Percentiles rank a stretch among this genome's conserved stretches.
These are phyloP conservation scores for Thysanoteuthis rhombus DNA, from an alignment of 2,888 invertebrate species.

Conservation along the genomic window DNA sequence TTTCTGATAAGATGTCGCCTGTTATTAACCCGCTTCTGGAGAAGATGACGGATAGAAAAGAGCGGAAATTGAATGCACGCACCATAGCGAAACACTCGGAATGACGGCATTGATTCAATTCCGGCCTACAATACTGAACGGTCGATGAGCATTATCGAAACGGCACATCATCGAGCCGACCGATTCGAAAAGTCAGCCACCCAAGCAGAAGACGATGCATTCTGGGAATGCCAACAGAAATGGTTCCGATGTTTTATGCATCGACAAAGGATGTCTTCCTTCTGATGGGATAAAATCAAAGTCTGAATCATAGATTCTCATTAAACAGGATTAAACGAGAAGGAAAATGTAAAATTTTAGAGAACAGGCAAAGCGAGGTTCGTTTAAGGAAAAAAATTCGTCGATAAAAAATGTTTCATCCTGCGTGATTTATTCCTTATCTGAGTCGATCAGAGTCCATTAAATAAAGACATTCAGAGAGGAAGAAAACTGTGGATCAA, in stretches of 20 bases:
- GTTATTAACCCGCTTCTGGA: background rate
- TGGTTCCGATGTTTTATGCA: background rate
- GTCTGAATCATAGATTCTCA: background rate
- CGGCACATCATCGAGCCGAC: slow-evolving; percentile 12
- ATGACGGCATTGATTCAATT: background rate
- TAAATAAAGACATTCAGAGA: too few species aligned
- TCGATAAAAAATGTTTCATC: too few species aligned
- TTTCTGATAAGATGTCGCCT: background rate
- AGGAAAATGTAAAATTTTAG: background rate
- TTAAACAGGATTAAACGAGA: background rate
- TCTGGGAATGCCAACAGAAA: background rate
- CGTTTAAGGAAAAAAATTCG: too few species aligned
- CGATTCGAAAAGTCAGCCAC: background rate
- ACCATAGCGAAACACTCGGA: background rate
- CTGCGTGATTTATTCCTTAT: too few species aligned
- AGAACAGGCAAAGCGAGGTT: background rate
- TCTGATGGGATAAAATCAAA: background rate
- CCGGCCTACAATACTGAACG: background rate
- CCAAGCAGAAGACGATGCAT: background rate
- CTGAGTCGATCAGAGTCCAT: too few species aligned
- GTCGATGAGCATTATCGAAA: background rate
- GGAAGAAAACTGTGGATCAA: too few species aligned
- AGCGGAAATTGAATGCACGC: background rate
- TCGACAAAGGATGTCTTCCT: background rate
- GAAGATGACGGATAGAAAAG: background rate